Evolutionary conservation across 2,888 invertebrate genomes (phyloP).

Genomic region (Stenchaetothrips biformis): DNA sequence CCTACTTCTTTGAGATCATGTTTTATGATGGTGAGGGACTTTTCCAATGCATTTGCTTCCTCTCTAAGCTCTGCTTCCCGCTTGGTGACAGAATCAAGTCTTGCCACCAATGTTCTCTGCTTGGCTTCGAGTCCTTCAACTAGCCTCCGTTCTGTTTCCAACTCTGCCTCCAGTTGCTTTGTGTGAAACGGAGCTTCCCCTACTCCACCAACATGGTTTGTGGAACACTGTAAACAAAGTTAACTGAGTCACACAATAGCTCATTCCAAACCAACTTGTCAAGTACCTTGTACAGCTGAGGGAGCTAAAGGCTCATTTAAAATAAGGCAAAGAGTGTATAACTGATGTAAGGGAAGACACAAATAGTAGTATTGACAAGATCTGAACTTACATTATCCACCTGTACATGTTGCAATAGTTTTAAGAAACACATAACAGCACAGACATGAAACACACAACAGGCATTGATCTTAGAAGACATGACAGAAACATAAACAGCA

Average conservation of each 20-base stretch:
- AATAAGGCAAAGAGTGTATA: background rate
- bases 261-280: too few species aligned
- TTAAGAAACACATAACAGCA: background rate
- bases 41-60: constrained; percentile 77
- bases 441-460: background rate
- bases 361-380: background rate
- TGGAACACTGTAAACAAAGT: constrained; percentile 26
- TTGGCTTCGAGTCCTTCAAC: constrained; percentile 71
- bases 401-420: constrained; percentile 17
- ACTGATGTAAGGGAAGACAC: background rate
- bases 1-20: constrained; percentile 81
- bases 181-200: constrained; percentile 6
- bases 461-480: background rate
- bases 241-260: background rate
- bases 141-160: constrained; percentile 69
- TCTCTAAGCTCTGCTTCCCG: constrained; percentile 74
- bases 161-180: constrained; percentile 60
- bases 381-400: constrained; percentile 34
- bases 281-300: too few species aligned
- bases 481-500: background rate
- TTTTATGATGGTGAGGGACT: constrained; percentile 75
- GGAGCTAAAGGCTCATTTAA: too few species aligned
- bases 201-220: constrained; percentile 30
- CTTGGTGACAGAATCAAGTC: constrained; percentile 70
- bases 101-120: constrained; percentile 64